Base-by-base conservation (phyloP, 2,888 invertebrate species). In the Holacanthella duospinosa region DNA sequence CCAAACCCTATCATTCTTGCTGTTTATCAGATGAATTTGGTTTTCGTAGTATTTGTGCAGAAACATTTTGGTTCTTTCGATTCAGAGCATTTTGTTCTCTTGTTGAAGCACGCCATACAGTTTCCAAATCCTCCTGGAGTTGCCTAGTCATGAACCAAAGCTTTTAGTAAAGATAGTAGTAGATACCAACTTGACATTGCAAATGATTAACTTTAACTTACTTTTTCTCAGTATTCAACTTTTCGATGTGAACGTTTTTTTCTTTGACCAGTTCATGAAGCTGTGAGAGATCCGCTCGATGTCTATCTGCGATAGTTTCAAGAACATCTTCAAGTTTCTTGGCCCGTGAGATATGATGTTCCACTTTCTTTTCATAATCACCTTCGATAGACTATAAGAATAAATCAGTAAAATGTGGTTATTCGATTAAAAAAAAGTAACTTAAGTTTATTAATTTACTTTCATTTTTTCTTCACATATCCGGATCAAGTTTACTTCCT, bases 51-150 rank as follows among this genome's bases (percentile, higher is more conserved):
- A 16, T 9, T 16, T 36, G 36, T 6, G 9, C 36, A 36, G n/a
- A n/a, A n/a, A n/a, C n/a, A n/a, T n/a, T n/a, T n/a, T n/a, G n/a
- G n/a, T n/a, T n/a, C n/a, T n/a, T n/a, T n/a, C n/a, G n/a, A n/a
- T n/a, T n/a, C n/a, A n/a, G n/a, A n/a, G n/a, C n/a, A n/a, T n/a
- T n/a, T n/a, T 9, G 24, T 9, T 6, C 25, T 25, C 27, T 60
- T 29, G 68, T 68, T 2, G 71, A 65, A 1, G 70, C 71, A 21
- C 67, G 61, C 72, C 72, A 72, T 19, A 72, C 72, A 2, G 70
- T 68, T 60, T 71, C 70, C 62, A 72, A 59, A 60, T 72, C 72
- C 48, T 58, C 43, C 16, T 66, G 53, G 29, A 72, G 29, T 60
- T 72, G 72, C 28, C 67, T 71, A 55, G 1, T n/a, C 19, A n/a